Base-by-base conservation (phyloP, 2,797 vertebrate species). In the Holocentrus rufus region DNA sequence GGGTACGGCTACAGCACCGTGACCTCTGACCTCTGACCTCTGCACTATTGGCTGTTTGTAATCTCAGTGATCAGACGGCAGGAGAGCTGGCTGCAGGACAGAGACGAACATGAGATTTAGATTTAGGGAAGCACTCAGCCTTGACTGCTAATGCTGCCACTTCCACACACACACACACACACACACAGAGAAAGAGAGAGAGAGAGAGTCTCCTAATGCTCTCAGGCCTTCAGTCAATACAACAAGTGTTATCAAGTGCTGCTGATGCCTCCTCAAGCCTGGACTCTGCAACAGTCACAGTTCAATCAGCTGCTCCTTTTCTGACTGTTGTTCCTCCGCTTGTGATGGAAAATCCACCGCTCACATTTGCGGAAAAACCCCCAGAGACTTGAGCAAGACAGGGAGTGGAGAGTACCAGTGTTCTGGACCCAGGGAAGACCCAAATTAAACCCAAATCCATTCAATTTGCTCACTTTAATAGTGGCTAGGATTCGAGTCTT, bases 171-270 rank as follows among this genome's bases (percentile, higher is more conserved):
- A 68, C 31, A 54, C 52, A 17, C 46, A 23, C n/a, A 34, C 46
- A 65, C 34, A 53, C 56, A 69, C 34, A 36, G 20, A 55, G 57
- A 59, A 34, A 49, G 14, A 36, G 14, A 44, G 23, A 65, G 34
- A 52, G 27, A 53, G 8, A 47, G 3, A 59, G 8, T 65, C 34
- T 72, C 30, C 18, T 27, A 76, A 77, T 69, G 20, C 69, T 64
- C 61, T 53, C 73, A 71, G 73, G 63, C 68, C 58, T 76, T 72
- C 56, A 65, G 71, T 84, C 84, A 69, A 80, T 78, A 83, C 44
- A 74, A 78, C 72, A 84, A 79, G 73, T 80, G 76, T 72, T 85
- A 73, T 44, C 42, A 75, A 86, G 68, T 56, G 78, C 60, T 50
- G 71, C 62, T 30, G 80, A 83, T 82, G 70, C 59, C 5, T 23